phyloP scores from a whole-genome alignment of 2,888 invertebrate genomes.

The Adineta ricciae region DNA sequence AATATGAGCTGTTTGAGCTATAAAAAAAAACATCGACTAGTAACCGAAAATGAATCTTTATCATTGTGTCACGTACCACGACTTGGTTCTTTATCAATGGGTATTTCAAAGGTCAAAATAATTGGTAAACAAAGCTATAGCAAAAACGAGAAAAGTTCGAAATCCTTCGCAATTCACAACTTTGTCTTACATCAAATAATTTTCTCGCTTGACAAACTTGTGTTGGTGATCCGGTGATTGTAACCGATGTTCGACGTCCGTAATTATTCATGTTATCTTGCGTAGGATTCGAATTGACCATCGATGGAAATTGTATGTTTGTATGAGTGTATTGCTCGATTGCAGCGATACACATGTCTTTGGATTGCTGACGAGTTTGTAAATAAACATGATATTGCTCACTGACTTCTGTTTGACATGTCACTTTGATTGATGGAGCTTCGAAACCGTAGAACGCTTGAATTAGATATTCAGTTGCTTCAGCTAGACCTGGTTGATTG shows the following conservation, averaged over 20 bases:
- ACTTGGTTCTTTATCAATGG: neutral
- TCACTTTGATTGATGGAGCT: neutral
- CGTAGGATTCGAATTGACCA: neutral
- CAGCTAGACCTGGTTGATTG: slow-evolving; percentile 3
- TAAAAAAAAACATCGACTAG: neutral
- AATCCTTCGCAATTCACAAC: neutral
- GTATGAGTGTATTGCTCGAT: neutral
- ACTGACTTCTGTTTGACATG: slow-evolving; percentile 21
- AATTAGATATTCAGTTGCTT: slow-evolving; percentile 15
- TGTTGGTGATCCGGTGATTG: neutral
- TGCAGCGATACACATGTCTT: neutral
- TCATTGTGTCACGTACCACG: neutral
- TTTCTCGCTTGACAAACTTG: slow-evolving; percentile 6
- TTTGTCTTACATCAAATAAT: neutral
- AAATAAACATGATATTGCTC: slow-evolving; percentile 22
- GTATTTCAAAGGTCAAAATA: slow-evolving; percentile 13
- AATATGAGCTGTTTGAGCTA: neutral
- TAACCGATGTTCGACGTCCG: slow-evolving; percentile 13
- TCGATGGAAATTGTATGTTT: neutral
- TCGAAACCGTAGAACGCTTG: slow-evolving; percentile 17
- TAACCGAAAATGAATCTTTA: too few relatives aligned
- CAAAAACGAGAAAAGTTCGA: neutral
- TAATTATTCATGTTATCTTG: neutral
- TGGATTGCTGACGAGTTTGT: slow-evolving; percentile 16
- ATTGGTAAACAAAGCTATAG: slow-evolving; percentile 3